Evolutionary conservation across 2,797 vertebrate genomes (phyloP), one percentile per base, ranked within the genome.

Genomic region (Schizopygopsis malacanthus): DNA sequence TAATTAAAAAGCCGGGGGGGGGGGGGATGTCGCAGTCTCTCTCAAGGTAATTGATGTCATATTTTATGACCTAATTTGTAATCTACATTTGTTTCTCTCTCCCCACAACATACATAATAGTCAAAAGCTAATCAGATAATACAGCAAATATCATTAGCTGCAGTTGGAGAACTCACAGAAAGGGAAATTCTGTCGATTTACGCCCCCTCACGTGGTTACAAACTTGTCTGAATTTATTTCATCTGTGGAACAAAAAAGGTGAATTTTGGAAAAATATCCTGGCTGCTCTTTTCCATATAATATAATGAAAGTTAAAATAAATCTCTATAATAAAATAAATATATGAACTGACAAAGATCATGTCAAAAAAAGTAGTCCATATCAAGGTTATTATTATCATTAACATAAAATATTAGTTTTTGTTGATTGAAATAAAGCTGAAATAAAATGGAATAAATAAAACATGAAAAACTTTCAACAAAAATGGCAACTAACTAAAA

Each of bases 11-110:
- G 67, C 77, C 76, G 80, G 71, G 39, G 77, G 73, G n/a, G n/a
- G 28, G 82, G 71, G 70, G 71, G 73, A 86, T 89, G 86, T 82
- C 37, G 87, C 87, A 90, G 88, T 80, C 84, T 88, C 83, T 86
- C 87, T 91, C 90, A 91, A 92, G 90, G 90, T 91, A 90, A 91
- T 90, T 91, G 83, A 90, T 90, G 88, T 89, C 88, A 88, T 90
- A 87, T 90, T 92, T 90, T 86, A 91, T 90, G 90, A 90, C 89
- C 91, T 88, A 89, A 91, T 92, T 92, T 92, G 89, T 89, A 89
- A 90, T 89, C 88, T 89, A 88, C 81, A 86, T 91, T 87, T 89
- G 81, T 84, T 90, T 89, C 52, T 79, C 70, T 37, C 70, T 73
- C 80, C 71, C 84, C 56, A 41, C 61, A 59, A 79, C 63, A 77